These are phyloP conservation scores for Oncorhynchus clarkii DNA, from an alignment of 2,113 vertebrate species.

Conservation along the genomic window DNA sequence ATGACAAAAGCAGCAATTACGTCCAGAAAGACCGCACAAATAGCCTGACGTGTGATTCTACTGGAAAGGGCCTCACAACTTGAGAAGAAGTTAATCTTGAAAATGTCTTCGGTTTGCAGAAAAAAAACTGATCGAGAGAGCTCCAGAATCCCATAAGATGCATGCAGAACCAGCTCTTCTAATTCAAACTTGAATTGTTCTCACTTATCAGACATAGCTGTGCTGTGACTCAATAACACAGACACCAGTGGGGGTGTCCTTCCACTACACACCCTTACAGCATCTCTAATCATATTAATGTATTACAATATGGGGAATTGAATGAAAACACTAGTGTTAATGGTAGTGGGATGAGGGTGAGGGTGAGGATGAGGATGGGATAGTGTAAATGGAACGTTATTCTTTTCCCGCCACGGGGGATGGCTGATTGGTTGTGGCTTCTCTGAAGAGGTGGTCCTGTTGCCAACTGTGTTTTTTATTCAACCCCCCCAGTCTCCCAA, in stretches of 20 bases:
- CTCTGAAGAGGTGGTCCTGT: slow-evolving; percentile 4
- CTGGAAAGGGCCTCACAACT: slow-evolving; percentile 5
- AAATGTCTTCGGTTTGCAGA: slow-evolving; percentile 21
- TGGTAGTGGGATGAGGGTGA: slow-evolving; percentile 11
- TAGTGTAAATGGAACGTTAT: slow-evolving; percentile 8
- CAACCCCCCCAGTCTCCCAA: slow-evolving; percentile 87
- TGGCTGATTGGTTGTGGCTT: neutral
- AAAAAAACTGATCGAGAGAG: neutral
- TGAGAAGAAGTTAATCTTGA: slow-evolving; percentile 5
- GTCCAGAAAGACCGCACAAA: neutral
- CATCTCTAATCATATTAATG: slow-evolving; percentile 35
- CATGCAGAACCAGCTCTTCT: slow-evolving; percentile 20
- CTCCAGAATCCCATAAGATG: slow-evolving; percentile 11
- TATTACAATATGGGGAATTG: neutral
- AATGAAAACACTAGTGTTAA: slow-evolving; percentile 13
- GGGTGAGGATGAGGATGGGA: slow-evolving; percentile 27
- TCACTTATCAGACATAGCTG: slow-evolving; percentile 37
- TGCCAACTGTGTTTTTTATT: slow-evolving; percentile 29
- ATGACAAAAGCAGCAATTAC: neutral
- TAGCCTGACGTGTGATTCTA: neutral
- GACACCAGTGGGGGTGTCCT: slow-evolving; percentile 9
- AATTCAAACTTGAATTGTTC: slow-evolving; percentile 49
- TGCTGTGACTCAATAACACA: slow-evolving; percentile 32
- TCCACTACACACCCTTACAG: slow-evolving; percentile 6
- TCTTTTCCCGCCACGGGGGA: neutral